Conservation (phyloP, 2,113 vertebrate genomes). For the Orcinus orca region DNA sequence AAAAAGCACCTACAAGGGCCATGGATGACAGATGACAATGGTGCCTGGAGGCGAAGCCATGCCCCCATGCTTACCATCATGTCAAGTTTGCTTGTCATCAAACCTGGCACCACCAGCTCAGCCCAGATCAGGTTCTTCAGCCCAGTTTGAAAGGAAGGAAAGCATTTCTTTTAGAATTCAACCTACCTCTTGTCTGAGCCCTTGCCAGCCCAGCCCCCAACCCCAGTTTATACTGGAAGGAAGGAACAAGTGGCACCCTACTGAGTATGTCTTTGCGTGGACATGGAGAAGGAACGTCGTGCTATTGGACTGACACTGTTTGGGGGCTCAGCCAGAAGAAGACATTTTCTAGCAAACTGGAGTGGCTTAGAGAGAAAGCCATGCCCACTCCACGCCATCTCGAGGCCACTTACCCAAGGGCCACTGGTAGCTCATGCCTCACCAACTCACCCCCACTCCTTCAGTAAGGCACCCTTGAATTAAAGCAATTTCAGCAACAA, state of each 20-base stretch:
- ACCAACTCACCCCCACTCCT: not conserved
- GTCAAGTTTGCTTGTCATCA: not conserved
- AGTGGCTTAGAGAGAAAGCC: not conserved
- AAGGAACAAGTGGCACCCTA: not conserved
- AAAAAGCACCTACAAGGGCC: not conserved
- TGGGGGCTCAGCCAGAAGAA: not conserved
- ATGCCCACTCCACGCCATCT: too few species aligned
- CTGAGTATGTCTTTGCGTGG: accelerated
- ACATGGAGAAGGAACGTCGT: not conserved
- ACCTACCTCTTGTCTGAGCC: not conserved
- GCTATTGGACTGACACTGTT: accelerated
- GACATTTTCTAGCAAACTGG: not conserved
- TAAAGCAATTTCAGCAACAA: not conserved
- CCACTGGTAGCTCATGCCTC: too few species aligned
- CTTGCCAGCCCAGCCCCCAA: not conserved
- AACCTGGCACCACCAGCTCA: not conserved
- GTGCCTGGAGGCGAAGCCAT: not conserved
- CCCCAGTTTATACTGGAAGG: not conserved
- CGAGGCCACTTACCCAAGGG: not conserved
- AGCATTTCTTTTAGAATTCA: not conserved
- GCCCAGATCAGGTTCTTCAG: not conserved
- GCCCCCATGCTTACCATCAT: not conserved
- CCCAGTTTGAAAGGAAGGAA: not conserved
- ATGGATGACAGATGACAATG: not conserved
- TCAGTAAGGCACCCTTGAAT: not conserved